Percentiles rank a stretch among this genome's conserved stretches.
phyloP scores from a whole-genome alignment of 2,888 invertebrate species.

The Eristalinus sepulchralis region DNA sequence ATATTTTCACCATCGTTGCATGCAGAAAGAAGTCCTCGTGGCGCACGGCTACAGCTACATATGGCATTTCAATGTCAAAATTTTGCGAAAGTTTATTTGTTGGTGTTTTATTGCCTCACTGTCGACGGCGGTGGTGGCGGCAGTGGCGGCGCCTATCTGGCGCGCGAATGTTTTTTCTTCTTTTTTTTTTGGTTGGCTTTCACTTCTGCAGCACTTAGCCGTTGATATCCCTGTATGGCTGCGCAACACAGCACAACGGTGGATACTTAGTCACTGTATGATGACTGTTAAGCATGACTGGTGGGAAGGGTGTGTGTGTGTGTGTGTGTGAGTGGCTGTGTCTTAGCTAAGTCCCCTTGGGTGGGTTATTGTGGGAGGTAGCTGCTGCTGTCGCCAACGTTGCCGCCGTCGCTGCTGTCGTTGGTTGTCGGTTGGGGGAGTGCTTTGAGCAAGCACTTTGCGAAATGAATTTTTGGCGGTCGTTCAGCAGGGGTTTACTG shows the following conservation, averaged over 20 bases:
- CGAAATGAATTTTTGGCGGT: conserved; percentile 43
- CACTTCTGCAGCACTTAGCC: neutral
- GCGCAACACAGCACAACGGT: neutral
- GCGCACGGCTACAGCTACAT: neutral
- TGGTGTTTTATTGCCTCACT: conserved; percentile 29
- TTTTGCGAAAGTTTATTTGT: conserved; percentile 27
- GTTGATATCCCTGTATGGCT: conserved; percentile 13
- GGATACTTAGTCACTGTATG: conserved; percentile 21
- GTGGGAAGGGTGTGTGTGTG: neutral
- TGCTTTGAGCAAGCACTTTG: conserved; percentile 42
- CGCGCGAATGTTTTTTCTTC: neutral
- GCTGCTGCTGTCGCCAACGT: neutral
- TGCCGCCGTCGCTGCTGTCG: neutral
- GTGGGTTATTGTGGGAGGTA: neutral
- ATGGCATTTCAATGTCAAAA: conserved; percentile 42
- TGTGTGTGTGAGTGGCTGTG: conserved; percentile 4
- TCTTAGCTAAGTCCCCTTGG: conserved; percentile 28
- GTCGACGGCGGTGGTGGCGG: neutral
- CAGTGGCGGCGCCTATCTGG: conserved; percentile 38
- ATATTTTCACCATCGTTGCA: conserved; percentile 2
- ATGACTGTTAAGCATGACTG: conserved; percentile 24
- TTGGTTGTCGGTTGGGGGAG: neutral
- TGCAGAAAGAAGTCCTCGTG: neutral
- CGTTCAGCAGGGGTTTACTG: neutral
- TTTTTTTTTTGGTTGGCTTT: neutral